These are phyloP conservation scores for Sphaerophoria taeniata DNA, from an alignment of 2,888 invertebrate genomes.

Conservation along the genomic window DNA sequence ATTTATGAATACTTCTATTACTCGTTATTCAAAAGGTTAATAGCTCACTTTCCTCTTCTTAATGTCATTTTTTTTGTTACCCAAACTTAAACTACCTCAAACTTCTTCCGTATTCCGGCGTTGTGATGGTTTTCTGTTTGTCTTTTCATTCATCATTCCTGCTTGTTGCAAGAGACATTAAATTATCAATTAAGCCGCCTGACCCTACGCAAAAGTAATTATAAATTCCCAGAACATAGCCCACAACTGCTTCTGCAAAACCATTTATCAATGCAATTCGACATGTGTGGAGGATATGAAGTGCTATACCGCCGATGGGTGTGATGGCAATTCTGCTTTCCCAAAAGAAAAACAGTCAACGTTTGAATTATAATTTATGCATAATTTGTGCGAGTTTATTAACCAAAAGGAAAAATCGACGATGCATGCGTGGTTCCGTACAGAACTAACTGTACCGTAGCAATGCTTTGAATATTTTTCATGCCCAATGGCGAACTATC, in stretches of 20 bases:
- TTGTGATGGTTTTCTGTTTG: slow-evolving; percentile 29
- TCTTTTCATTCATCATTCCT: background rate
- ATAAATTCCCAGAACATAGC: slow-evolving; percentile 53
- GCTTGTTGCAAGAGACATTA: background rate
- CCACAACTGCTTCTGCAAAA: slow-evolving; percentile 8
- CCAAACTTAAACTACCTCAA: background rate
- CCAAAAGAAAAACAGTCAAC: slow-evolving; percentile 31
- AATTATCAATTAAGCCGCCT: slow-evolving; percentile 12
- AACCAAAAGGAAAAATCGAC: slow-evolving; percentile 4
- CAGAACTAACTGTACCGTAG: slow-evolving; percentile 68
- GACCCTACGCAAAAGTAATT: slow-evolving; percentile 49
- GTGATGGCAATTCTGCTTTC: background rate
- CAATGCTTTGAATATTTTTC: slow-evolving; percentile 60
- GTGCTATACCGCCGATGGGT: slow-evolving; percentile 25
- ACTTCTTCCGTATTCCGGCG: slow-evolving; percentile 71
- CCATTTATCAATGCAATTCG: slow-evolving; percentile 40
- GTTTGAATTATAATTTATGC: slow-evolving; percentile 58
- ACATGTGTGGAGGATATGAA: slow-evolving; percentile 51
- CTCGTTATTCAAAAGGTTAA: too few relatives aligned
- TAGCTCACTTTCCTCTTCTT: too few relatives aligned
- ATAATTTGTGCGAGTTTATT: slow-evolving; percentile 59
- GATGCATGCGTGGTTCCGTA: slow-evolving; percentile 68
- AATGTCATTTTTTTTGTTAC: too few relatives aligned
- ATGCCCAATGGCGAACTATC: slow-evolving; percentile 77
- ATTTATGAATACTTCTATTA: too few relatives aligned